Conservation (phyloP, 2,113 vertebrate species). For the Tylochromis polylepis region DNA sequence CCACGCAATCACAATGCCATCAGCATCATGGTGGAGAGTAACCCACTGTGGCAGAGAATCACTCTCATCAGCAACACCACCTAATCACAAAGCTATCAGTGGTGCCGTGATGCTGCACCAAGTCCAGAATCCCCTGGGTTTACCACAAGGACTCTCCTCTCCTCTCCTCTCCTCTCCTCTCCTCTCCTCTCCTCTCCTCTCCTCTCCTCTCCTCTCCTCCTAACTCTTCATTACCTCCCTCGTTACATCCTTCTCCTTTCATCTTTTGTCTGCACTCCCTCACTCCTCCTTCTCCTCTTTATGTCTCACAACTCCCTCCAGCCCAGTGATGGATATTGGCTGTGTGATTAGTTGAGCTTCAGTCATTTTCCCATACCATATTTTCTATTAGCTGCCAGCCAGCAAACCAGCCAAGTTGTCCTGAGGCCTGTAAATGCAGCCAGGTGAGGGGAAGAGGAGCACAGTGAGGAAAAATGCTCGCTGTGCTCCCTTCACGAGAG, state of each 20-base stretch:
- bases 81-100: slow-evolving; percentile 70
- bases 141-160: slow-evolving; percentile 4
- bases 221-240: slow-evolving; percentile 49
- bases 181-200: slow-evolving; percentile 7
- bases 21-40: slow-evolving; percentile 45
- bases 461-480: no score
- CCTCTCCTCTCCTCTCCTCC: slow-evolving; percentile 4
- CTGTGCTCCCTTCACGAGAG: no score
- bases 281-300: not conserved
- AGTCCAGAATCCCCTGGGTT: slow-evolving; percentile 38
- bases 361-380: slow-evolving; percentile 64
- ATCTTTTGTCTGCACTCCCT: slow-evolving; percentile 9
- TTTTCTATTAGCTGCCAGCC: slow-evolving; percentile 60
- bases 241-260: slow-evolving; percentile 36
- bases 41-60: slow-evolving; percentile 58
- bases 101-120: slow-evolving; percentile 30
- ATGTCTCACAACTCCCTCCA: slow-evolving; percentile 43
- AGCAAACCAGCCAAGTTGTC: slow-evolving; percentile 22
- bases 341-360: slow-evolving; percentile 67
- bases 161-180: slow-evolving; percentile 3
- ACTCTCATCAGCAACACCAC: slow-evolving; percentile 63
- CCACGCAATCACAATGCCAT: slow-evolving; percentile 60
- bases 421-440: slow-evolving; percentile 34
- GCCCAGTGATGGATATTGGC: slow-evolving; percentile 66
- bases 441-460: not conserved